Evolutionary conservation across 2,113 vertebrate species (phyloP), one percentile per base, ranked within the genome.

Genomic region (Odobenus rosmarus): DNA sequence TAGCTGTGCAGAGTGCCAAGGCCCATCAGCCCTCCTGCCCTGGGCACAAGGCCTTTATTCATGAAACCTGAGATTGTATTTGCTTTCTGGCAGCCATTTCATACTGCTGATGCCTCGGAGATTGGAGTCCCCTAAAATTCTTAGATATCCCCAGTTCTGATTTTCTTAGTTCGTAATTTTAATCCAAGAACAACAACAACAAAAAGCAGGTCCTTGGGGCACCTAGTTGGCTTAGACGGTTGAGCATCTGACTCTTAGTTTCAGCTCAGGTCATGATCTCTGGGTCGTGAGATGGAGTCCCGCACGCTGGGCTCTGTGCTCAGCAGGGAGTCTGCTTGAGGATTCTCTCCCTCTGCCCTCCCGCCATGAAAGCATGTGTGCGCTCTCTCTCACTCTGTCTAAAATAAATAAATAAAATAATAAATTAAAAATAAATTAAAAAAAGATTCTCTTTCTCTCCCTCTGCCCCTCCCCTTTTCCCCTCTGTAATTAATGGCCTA

Each of bases 41-140:
- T 62, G 72, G 53, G 33, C n/a, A 39, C 82, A 11, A 64, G 88
- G 85, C 26, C 80, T 90, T 74, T 18, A 72, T 49, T 72, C 84
- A 15, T 19, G 9, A 89, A 79, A 72, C 59, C 64, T n/a, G 33
- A 83, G 59, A 19, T 2, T 31, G 1, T 33, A 2, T 80, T 74
- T 91, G 46, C n/a, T 93, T 71, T 51, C 89, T 69, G 92, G 74
- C 83, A 90, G 79, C 61, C 39, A n/a, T 36, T 95, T 72, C 6
- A 1, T 6, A 53, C 71, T 26, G 51, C 46, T 33, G 21, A 67
- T 46, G 49, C 76, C 39, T 9, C 4, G 2, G n/a, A 95, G 49
- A 55, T 0, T 24, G 51, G 33, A 85, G 15, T 46, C 62, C 13
- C 77, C 55, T 19, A 46, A 33, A 76, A 59, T 55, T 67, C 92